These are phyloP conservation scores for Pemphredon lugubris DNA, from an alignment of 2,888 invertebrate genomes.

Conservation along the genomic window DNA sequence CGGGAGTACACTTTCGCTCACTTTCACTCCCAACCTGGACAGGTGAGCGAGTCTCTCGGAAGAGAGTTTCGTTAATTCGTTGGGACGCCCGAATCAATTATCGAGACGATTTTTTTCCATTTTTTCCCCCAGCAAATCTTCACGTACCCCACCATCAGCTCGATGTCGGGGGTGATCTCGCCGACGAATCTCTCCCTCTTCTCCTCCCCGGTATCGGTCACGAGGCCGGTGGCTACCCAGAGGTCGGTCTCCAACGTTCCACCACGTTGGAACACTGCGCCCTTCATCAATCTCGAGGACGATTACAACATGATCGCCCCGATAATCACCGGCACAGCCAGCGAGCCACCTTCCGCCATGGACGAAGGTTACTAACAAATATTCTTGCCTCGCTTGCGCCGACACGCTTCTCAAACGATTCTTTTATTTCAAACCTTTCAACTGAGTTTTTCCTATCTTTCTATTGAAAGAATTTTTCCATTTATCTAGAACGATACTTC, in stretches of 20 bases:
- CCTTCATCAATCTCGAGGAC: slow-evolving; percentile 94
- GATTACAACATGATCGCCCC: slow-evolving; percentile 97
- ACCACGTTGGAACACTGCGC: slow-evolving; percentile 91
- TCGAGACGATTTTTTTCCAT: no score
- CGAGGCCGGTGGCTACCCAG: slow-evolving; percentile 87
- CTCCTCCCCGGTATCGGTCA: slow-evolving; percentile 86
- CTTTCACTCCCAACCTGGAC: slow-evolving; percentile 95
- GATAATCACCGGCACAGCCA: slow-evolving; percentile 83
- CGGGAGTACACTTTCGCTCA: slow-evolving; percentile 94
- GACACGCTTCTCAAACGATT: neutral
- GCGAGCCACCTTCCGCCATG: slow-evolving; percentile 77
- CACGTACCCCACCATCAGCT: slow-evolving; percentile 93
- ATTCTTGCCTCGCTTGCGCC: neutral
- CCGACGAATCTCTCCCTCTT: slow-evolving; percentile 94
- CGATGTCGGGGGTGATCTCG: slow-evolving; percentile 93
- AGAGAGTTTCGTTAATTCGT: no score
- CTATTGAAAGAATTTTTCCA: no score
- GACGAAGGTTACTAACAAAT: slow-evolving; percentile 75
- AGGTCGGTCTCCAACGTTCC: slow-evolving; percentile 81
- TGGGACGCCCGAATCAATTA: no score
- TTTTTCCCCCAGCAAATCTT: slow-evolving; percentile 89
- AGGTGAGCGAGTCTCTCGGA: slow-evolving; percentile 81
- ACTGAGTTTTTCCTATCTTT: no score
- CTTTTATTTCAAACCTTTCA: no score
- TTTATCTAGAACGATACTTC: slow-evolving; percentile 83